Conservation (phyloP, 2,888 invertebrate species). For the Drosophila hamatofila region DNA sequence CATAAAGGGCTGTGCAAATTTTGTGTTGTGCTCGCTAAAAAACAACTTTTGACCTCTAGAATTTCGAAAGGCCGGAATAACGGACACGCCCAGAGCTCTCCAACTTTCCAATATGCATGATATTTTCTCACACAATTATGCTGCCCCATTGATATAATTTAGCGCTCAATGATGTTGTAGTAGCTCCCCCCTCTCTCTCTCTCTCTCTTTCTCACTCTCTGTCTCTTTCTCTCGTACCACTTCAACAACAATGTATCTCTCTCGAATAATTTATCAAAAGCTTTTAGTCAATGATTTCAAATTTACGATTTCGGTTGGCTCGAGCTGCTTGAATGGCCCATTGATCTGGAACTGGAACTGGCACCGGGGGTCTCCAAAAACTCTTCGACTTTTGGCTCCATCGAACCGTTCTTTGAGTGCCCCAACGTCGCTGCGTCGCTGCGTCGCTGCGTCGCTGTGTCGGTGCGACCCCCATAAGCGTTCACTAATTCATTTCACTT, state of each 20-base stretch:
- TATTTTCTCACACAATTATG: slow-evolving; percentile 80
- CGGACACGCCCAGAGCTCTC: slow-evolving; percentile 67
- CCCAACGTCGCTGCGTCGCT: slow-evolving; percentile 56
- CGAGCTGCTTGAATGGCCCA: slow-evolving; percentile 70
- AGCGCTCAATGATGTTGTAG: slow-evolving; percentile 54
- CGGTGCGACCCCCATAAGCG: slow-evolving; percentile 78
- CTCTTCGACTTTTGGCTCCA: slow-evolving; percentile 55
- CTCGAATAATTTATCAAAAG: slow-evolving; percentile 79
- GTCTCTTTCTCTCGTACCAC: not conserved
- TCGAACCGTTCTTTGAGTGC: slow-evolving; percentile 71
- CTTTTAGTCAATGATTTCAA: slow-evolving; percentile 82
- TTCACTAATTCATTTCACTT: slow-evolving; percentile 82
- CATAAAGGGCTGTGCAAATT: slow-evolving; percentile 56
- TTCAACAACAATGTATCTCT: slow-evolving; percentile 22
- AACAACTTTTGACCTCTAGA: slow-evolving; percentile 72
- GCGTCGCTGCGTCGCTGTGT: slow-evolving; percentile 25
- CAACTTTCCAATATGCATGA: slow-evolving; percentile 70
- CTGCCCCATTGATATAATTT: slow-evolving; percentile 73
- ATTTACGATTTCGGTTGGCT: slow-evolving; percentile 72
- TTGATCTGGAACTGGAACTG: slow-evolving; percentile 63
- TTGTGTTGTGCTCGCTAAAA: slow-evolving; percentile 31
- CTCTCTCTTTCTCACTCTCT: slow-evolving; percentile 17
- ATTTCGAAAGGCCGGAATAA: slow-evolving; percentile 64
- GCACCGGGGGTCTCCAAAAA: slow-evolving; percentile 56
- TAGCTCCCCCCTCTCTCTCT: slow-evolving; percentile 15